Evolutionary conservation across 2,113 vertebrate species (phyloP).

Genomic region (Sminthopsis crassicaudata): DNA sequence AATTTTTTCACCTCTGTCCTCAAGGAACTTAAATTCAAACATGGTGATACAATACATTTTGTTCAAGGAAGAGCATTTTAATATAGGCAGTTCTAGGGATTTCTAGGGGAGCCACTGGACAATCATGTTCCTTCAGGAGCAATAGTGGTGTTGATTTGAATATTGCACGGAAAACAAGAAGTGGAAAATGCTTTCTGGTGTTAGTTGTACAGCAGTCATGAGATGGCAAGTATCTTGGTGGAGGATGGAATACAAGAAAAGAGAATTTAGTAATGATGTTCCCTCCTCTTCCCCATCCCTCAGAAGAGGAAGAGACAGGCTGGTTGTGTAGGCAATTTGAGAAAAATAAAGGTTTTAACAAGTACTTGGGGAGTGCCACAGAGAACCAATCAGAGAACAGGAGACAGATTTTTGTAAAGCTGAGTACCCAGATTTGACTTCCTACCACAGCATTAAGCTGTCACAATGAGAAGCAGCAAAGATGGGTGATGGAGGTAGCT

Average conservation of each 20-base stretch:
- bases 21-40: not conserved
- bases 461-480: not conserved
- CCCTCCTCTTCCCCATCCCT: not conserved
- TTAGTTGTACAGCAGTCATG: not conserved
- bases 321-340: not conserved
- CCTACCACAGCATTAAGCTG: not conserved
- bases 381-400: no score
- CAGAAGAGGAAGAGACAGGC: not conserved
- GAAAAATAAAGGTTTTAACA: not conserved
- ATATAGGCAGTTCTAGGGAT: not conserved
- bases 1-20: not conserved
- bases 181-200: not conserved
- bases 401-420: not conserved
- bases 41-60: not conserved
- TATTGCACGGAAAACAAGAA: not conserved
- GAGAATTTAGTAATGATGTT: not conserved
- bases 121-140: not conserved
- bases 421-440: not conserved
- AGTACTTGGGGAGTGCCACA: no score
- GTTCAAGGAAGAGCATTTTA: not conserved
- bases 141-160: not conserved
- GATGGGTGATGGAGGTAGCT: not conserved
- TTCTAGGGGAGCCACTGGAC: not conserved
- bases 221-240: not conserved
- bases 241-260: not conserved